phyloP scores from a whole-genome alignment of 1,140 invertebrate genomes.

The Drosophila carrolli region DNA sequence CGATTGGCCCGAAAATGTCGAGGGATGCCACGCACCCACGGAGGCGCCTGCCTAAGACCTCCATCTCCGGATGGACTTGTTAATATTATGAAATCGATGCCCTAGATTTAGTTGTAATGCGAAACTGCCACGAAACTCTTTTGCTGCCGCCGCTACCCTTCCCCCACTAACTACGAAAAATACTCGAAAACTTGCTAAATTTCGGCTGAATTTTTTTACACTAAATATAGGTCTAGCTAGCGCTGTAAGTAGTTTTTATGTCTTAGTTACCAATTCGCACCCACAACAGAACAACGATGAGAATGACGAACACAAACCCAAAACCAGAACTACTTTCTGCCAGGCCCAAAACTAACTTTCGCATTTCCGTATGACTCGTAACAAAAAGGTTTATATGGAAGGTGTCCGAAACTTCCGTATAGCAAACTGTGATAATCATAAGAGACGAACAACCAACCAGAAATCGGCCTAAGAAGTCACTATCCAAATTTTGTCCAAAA shows the following conservation, averaged over 20 bases:
- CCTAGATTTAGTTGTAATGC: conserved; percentile 63
- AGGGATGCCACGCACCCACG: conserved; percentile 93
- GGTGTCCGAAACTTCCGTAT: conserved; percentile 63
- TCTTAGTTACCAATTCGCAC: conserved; percentile 68
- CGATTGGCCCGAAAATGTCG: conserved; percentile 98
- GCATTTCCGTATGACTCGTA: conserved; percentile 37
- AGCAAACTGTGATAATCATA: conserved; percentile 83
- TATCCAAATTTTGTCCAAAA: conserved; percentile 35
- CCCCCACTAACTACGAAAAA: conserved; percentile 61
- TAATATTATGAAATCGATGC: conserved; percentile 70
- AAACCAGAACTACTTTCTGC: conserved; percentile 10
- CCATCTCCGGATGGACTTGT: conserved; percentile 32
- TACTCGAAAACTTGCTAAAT: conserved; percentile 66
- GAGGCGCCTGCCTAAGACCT: conserved; percentile 87
- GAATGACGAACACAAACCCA: conserved; percentile 3
- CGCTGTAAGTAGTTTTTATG: conserved; percentile 76
- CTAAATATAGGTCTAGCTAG: conserved; percentile 72
- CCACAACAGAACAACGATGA: conserved; percentile 24
- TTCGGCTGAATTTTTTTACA: conserved; percentile 73
- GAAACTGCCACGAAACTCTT: conserved; percentile 63
- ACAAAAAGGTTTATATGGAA: conserved; percentile 69
- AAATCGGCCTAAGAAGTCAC: conserved; percentile 34
- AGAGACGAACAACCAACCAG: conserved; percentile 51
- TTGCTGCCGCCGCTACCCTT: conserved; percentile 37
- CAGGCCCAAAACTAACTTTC: conserved; percentile 29